Percentiles rank a stretch among this genome's conserved stretches.
phyloP scores from a whole-genome alignment of 2,888 invertebrate species.

The Cordilura impudica region DNA sequence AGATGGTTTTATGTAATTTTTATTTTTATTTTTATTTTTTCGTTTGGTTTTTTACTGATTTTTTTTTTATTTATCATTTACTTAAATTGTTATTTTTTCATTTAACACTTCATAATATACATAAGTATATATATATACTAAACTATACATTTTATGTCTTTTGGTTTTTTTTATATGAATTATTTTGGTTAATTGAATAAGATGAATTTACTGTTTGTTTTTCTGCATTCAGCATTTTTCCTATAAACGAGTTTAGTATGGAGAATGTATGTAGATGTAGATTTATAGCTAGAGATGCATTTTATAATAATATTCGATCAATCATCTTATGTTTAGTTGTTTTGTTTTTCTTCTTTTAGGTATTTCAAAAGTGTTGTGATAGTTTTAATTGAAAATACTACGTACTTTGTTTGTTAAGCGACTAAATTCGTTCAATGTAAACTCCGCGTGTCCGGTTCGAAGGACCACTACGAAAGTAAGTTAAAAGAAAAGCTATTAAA shows the following conservation, averaged over 20 bases:
- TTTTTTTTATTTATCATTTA: slow-evolving; percentile 40
- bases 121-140: too few species aligned
- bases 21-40: too few species aligned
- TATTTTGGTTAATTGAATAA: slow-evolving; percentile 26
- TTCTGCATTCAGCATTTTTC: slow-evolving; percentile 29
- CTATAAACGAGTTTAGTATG: neutral
- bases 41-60: slow-evolving; percentile 10
- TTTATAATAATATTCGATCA: slow-evolving; percentile 15
- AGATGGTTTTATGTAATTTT: too few species aligned
- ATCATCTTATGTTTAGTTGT: neutral
- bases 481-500: too few species aligned
- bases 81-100: slow-evolving; percentile 57
- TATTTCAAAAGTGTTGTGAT: slow-evolving; percentile 52
- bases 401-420: too few species aligned
- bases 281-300: too few species aligned
- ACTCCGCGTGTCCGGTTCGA: too few species aligned
- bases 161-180: slow-evolving; percentile 56
- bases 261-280: slow-evolving; percentile 9
- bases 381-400: neutral
- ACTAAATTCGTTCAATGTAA: too few species aligned
- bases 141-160: slow-evolving; percentile 62
- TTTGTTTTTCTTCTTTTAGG: slow-evolving; percentile 48
- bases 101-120: slow-evolving; percentile 64
- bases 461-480: too few species aligned
- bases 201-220: neutral